Conservation (phyloP, 92 coral and sea anemone genomes). For the Porites lobata region DNA sequence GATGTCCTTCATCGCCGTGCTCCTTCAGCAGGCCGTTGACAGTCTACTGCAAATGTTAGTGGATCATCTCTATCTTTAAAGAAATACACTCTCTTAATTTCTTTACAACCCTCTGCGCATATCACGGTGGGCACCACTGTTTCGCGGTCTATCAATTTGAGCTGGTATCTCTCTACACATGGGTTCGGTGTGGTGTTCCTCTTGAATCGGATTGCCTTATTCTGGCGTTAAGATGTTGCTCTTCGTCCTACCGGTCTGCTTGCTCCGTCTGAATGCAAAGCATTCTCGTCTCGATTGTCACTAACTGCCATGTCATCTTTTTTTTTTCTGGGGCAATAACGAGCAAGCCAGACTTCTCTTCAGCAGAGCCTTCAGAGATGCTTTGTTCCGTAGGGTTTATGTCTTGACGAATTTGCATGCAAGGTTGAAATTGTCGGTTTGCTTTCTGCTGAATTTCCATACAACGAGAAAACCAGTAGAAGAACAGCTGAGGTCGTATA, state of each 20-base stretch:
- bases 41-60: slow-evolving; percentile 1
- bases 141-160: not conserved
- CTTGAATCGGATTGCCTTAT: not conserved
- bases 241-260: not conserved
- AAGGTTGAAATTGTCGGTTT: slow-evolving; percentile 2
- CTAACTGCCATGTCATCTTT: not conserved
- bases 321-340: not conserved
- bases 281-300: not conserved
- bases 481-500: slow-evolving; percentile 9
- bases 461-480: slow-evolving; percentile 14
- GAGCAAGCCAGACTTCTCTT: too few relatives aligned
- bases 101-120: slow-evolving; percentile 30
- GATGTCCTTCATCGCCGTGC: too few relatives aligned
- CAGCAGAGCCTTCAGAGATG: too few relatives aligned
- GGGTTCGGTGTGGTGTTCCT: not conserved
- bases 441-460: not conserved
- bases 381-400: not conserved
- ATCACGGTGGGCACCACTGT: not conserved
- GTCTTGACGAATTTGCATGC: not conserved
- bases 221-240: not conserved
- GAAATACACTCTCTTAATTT: not conserved
- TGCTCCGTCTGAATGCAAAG: not conserved
- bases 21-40: not conserved
- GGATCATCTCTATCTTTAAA: slow-evolving; percentile 3
- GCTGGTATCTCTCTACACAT: not conserved